Base-by-base conservation (phyloP, 2,888 invertebrate species). In the Hemithea aestivaria region DNA sequence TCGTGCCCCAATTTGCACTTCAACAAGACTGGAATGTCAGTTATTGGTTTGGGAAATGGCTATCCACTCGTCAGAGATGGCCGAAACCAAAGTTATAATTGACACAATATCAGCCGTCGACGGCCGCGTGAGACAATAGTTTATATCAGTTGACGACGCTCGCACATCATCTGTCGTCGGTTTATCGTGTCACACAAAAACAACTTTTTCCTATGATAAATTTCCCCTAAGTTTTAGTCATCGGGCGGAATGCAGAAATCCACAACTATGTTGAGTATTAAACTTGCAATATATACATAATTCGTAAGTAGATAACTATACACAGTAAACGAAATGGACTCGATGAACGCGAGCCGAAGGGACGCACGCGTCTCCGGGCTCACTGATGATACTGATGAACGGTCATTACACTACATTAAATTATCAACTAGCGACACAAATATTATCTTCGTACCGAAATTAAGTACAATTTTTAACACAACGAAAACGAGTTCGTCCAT, bases 201-300 rank as follows among this genome's bases (percentile, higher is more conserved):
- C 62, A 66, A 73, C 65, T 68, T 73, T 35, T 73, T 66, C 72
- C 73, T 77, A 76, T 57, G 64, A 76, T 74, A 42, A 38, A 52
- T 73, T 79, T 78, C 66, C 82, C 82, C 75, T 75, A 74, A 77
- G 73, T 80, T 85, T 84, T 82, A 84, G 85, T 87, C 87, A 78
- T 84, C 84, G 85, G 85, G 87, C 85, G 87, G 87, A 87, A 87
- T 87, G 88, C 88, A 84, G 83, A 85, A 82, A 85, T 85, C 87
- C 87, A 87, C 87, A 87, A 87, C 85, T 84, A 85, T 79, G 84
- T 84, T 84, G 84, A 85, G 83, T 85, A 83, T 84, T 82, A 75
- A 70, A 80, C 62, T 67, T 73, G 80, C 82, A 79, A 84, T 84
- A 87, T 82, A 84, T 84, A 85, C 81, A 84, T 80, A 84, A 84